These are phyloP conservation scores for Melikaiella ostensackeni DNA, from an alignment of 2,888 invertebrate species.

Conservation along the genomic window DNA sequence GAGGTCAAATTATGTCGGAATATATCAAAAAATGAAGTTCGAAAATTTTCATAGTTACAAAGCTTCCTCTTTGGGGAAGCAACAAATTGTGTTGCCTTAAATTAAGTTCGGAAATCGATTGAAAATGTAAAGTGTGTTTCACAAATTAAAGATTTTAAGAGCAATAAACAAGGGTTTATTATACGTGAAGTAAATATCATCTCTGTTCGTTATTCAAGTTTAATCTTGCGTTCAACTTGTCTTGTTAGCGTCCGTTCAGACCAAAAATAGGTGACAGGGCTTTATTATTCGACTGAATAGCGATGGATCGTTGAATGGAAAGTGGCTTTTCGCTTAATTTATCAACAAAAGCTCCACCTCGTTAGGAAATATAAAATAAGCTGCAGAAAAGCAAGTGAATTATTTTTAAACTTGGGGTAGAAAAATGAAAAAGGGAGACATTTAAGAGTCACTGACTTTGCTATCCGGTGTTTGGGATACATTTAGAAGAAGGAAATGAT, in stretches of 20 bases:
- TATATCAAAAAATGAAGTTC: too few species aligned
- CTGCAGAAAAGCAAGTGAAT: neutral
- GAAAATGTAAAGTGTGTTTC: too few species aligned
- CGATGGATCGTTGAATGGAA: neutral
- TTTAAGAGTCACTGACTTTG: neutral
- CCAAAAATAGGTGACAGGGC: constrained; percentile 3
- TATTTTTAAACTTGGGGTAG: neutral
- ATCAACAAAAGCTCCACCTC: neutral
- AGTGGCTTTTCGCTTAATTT: neutral
- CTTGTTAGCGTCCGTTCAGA: neutral
- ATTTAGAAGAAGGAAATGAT: neutral
- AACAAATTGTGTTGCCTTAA: neutral
- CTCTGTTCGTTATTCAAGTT: neutral
- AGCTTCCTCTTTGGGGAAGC: too few species aligned
- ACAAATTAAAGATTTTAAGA: neutral
- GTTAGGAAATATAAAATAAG: neutral
- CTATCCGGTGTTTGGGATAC: neutral
- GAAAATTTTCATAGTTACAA: too few species aligned
- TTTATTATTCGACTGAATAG: neutral
- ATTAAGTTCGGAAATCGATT: too few species aligned
- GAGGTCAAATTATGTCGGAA: too few species aligned
- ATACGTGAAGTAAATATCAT: neutral
- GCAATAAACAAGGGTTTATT: neutral
- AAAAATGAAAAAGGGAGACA: neutral
- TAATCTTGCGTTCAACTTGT: neutral